These are phyloP conservation scores for Pyralis farinalis DNA, from an alignment of 2,888 invertebrate genomes.

Conservation along the genomic window DNA sequence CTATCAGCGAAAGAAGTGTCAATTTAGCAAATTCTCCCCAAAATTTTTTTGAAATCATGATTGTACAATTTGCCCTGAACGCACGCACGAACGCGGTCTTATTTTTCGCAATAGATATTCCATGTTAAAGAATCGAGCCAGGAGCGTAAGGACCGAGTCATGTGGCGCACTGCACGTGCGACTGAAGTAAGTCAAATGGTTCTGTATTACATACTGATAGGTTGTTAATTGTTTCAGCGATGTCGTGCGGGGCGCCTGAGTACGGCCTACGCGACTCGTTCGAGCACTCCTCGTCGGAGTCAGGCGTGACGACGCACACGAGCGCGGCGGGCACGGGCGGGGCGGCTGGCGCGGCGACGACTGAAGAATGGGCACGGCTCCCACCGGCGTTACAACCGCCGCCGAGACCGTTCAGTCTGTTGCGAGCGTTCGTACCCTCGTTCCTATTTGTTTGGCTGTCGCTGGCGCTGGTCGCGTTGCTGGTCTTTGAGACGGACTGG, in stretches of 20 bases:
- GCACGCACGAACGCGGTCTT: no score
- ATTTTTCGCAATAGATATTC: no score
- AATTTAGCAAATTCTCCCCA: no score
- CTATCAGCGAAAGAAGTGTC: no score
- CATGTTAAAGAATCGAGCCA: no score
- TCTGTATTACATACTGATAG: no score
- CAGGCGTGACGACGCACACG: conserved; percentile 80
- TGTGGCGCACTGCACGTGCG: no score
- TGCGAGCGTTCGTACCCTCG: conserved; percentile 89
- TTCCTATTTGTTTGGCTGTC: conserved; percentile 87
- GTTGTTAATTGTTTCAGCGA: no score
- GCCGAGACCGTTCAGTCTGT: conserved; percentile 77
- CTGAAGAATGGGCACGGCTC: conserved; percentile 64
- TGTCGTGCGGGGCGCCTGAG: conserved; percentile 46
- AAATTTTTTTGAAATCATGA: no score
- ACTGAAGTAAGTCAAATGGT: no score
- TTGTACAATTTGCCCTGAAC: no score
- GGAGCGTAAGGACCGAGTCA: no score
- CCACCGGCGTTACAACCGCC: conserved; percentile 39
- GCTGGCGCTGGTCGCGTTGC: conserved; percentile 84
- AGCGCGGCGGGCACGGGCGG: conserved; percentile 76
- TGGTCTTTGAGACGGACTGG: conserved; percentile 90
- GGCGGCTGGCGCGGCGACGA: conserved; percentile 23
- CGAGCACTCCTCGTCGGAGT: conserved; percentile 90
- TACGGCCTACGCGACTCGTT: conserved; percentile 86